Percentiles rank a stretch among this genome's conserved stretches.
phyloP scores from a whole-genome alignment of 2,797 vertebrate species.

The Eutrigla gurnardus region DNA sequence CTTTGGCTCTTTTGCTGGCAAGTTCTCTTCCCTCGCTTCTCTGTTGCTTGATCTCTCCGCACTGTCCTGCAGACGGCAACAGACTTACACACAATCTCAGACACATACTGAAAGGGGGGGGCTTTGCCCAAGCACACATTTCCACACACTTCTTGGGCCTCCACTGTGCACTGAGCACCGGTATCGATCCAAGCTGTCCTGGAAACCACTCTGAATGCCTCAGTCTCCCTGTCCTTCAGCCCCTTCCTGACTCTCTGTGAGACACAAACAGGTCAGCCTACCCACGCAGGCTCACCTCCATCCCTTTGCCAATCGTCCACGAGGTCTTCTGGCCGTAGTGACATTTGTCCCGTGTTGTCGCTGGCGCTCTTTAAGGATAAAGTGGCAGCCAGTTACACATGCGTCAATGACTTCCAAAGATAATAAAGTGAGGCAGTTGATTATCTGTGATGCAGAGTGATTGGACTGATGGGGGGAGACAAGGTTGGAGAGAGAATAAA shows the following conservation, averaged over 20 bases:
- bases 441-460: conserved; percentile 25
- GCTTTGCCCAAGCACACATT: conserved; percentile 50
- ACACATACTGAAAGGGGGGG: conserved; percentile 1
- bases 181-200: conserved; percentile 58
- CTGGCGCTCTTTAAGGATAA: conserved; percentile 16
- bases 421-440: conserved; percentile 10
- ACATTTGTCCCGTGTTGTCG: conserved; percentile 53
- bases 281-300: conserved; percentile 2
- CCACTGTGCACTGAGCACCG: conserved; percentile 42
- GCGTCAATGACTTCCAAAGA: conserved; percentile 14
- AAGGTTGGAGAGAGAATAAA: not conserved
- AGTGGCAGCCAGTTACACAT: conserved; percentile 32
- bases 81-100: conserved; percentile 39
- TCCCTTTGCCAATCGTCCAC: conserved; percentile 1
- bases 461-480: not conserved
- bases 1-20: conserved; percentile 73
- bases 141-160: conserved; percentile 46
- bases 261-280: conserved; percentile 27
- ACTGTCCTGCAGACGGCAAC: conserved; percentile 32
- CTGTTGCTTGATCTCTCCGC: conserved; percentile 31
- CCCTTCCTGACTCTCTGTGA: conserved; percentile 21
- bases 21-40: conserved; percentile 57
- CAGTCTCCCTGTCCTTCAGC: conserved; percentile 25
- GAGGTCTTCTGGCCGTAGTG: conserved; percentile 4
- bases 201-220: conserved; percentile 46